Evolutionary conservation across 2,797 vertebrate species (phyloP).

Genomic region (Furcifer pardalis): DNA sequence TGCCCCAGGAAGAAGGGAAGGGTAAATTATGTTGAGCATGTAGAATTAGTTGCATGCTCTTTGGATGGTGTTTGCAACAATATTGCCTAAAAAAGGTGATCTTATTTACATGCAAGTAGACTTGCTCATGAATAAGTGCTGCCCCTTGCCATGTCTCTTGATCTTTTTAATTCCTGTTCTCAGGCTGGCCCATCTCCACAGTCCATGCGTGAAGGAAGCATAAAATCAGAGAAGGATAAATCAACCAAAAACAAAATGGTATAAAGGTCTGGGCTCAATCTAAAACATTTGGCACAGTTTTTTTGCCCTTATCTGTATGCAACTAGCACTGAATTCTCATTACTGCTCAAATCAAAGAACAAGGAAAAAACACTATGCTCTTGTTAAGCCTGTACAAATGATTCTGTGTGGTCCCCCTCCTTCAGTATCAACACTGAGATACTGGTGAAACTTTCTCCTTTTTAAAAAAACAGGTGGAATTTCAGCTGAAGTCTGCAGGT

Average conservation of each 20-base stretch:
- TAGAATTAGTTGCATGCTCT: not conserved
- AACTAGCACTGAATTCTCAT: not conserved
- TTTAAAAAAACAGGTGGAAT: not conserved
- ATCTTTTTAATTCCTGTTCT: not conserved
- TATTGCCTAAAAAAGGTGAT: not conserved
- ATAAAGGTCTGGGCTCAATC: not conserved
- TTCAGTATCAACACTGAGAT: not conserved
- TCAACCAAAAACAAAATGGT: not conserved
- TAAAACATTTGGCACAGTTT: not conserved
- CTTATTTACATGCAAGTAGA: not conserved
- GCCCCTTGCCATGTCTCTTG: not conserved
- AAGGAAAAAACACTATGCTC: slow-evolving; percentile 1
- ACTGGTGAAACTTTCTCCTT: too few relatives aligned
- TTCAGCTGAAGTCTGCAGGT: not conserved
- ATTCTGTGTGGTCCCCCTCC: not conserved
- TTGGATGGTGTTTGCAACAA: not conserved
- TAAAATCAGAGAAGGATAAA: not conserved
- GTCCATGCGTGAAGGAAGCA: not conserved
- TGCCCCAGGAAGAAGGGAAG: too few relatives aligned
- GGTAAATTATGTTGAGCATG: not conserved
- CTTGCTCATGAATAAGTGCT: not conserved
- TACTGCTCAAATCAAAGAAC: not conserved
- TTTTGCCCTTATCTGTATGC: not conserved
- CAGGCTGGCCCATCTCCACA: not conserved
- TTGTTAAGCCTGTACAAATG: not conserved